Percentiles rank a stretch among this genome's conserved stretches.
phyloP scores from a whole-genome alignment of 2,113 vertebrate genomes.

The Mustela nigripes region DNA sequence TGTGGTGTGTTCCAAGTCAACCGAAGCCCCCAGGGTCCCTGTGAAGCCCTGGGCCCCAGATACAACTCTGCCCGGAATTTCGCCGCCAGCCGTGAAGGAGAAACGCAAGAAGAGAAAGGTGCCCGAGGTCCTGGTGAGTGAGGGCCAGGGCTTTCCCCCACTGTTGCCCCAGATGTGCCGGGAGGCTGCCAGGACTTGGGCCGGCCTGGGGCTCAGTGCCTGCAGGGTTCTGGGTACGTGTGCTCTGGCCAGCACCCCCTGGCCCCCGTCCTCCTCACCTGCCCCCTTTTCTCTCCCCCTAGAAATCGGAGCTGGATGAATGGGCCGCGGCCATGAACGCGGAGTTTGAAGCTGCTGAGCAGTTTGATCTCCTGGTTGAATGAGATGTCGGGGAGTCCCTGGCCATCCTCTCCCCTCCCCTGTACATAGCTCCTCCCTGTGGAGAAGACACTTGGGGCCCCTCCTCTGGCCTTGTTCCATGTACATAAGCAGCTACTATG shows the following conservation, averaged over 20 bases:
- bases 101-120: constrained; percentile 88
- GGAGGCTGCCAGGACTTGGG: not conserved
- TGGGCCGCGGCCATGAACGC: constrained; percentile 94
- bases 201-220: not conserved
- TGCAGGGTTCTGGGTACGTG: not conserved
- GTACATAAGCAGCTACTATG: fast-evolving
- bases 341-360: constrained; percentile 93
- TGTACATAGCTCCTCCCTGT: constrained; percentile 16
- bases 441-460: not conserved
- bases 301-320: constrained; percentile 89
- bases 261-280: not conserved
- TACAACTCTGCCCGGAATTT: constrained; percentile 91
- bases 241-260: fast-evolving
- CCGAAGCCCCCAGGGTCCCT: constrained; percentile 65
- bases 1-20: not conserved
- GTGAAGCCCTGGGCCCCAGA: constrained; percentile 80
- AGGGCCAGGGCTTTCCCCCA: not conserved
- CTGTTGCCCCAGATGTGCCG: fast-evolving
- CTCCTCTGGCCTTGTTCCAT: not conserved
- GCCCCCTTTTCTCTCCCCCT: constrained; percentile 39
- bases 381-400: constrained; percentile 79
- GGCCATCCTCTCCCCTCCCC: not conserved
- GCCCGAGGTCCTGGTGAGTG: constrained; percentile 88
- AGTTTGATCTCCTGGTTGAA: constrained; percentile 93
- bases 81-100: constrained; percentile 81